Conservation (phyloP, 1,140 invertebrate genomes). For the Leguminivora glycinivorella region DNA sequence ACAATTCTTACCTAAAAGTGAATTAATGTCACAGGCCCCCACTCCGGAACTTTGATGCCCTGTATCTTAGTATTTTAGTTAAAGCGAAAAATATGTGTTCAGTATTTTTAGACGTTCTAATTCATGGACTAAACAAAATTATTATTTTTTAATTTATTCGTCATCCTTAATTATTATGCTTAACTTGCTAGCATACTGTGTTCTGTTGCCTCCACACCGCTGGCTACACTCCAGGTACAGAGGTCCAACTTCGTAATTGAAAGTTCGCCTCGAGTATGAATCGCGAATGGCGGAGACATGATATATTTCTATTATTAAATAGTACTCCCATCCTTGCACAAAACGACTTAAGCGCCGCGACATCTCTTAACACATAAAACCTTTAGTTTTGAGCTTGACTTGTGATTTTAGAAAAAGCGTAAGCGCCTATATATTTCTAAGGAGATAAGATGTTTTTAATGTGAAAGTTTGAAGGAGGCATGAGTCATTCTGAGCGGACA, state of each 20-base stretch:
- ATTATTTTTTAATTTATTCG: no score
- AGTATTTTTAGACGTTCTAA: no score
- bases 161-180: no score
- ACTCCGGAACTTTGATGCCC: no score
- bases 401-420: not conserved
- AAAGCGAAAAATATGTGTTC: no score
- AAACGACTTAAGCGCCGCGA: not conserved
- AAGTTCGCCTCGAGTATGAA: constrained; percentile 16
- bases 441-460: not conserved
- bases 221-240: constrained; percentile 25
- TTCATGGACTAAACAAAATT: no score
- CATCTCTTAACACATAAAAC: not conserved
- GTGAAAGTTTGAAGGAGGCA: not conserved
- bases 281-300: constrained; percentile 26
- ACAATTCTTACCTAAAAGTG: no score
- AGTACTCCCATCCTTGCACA: not conserved
- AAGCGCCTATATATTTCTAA: not conserved
- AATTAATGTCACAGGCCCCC: no score
- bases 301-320: constrained; percentile 27
- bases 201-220: not conserved
- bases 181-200: not conserved
- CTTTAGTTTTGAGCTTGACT: not conserved
- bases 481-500: constrained; percentile 3
- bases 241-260: constrained; percentile 24
- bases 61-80: no score